A percentile compares a stretch with the other conserved stretches of the same genome.
These are phyloP conservation scores for Cryptus armator DNA, from an alignment of 2,888 invertebrate genomes.

Conservation along the genomic window DNA sequence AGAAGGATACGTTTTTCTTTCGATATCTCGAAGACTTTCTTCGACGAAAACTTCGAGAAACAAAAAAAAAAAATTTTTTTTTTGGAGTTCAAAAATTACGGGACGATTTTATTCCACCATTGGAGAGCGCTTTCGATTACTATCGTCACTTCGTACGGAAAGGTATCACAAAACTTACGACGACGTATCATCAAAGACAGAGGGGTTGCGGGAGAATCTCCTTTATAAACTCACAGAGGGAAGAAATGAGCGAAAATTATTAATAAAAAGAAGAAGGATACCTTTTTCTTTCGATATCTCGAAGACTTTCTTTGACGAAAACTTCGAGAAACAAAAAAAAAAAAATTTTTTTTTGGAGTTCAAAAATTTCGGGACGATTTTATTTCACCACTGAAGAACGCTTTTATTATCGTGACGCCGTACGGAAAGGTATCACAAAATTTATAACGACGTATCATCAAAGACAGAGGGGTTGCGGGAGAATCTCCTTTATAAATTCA, in stretches of 20 bases:
- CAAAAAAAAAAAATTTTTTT: too few species aligned
- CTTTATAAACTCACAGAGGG: too few species aligned
- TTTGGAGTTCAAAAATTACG: not conserved
- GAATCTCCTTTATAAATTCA: not conserved
- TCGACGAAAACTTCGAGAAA: not conserved
- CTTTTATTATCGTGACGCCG: too few species aligned
- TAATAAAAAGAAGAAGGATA: too few species aligned
- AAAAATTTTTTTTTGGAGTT: not conserved
- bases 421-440: not conserved
- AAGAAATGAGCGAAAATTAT: not conserved
- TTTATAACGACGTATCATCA: slow-evolving; percentile 37
- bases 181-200: slow-evolving; percentile 34
- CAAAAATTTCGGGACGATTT: too few species aligned
- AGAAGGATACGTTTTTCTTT: too few species aligned
- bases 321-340: not conserved
- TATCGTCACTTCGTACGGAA: too few species aligned
- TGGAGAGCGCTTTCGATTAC: too few species aligned
- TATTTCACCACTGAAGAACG: too few species aligned
- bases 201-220: slow-evolving; percentile 13
- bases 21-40: too few species aligned
- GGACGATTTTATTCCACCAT: too few species aligned
- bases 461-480: slow-evolving; percentile 36
- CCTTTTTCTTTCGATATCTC: too few species aligned
- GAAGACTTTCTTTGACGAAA: not conserved
- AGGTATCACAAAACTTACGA: slow-evolving; percentile 15